Base-by-base conservation (phyloP, 2,797 vertebrate genomes). In the Xenentodon cancila region DNA sequence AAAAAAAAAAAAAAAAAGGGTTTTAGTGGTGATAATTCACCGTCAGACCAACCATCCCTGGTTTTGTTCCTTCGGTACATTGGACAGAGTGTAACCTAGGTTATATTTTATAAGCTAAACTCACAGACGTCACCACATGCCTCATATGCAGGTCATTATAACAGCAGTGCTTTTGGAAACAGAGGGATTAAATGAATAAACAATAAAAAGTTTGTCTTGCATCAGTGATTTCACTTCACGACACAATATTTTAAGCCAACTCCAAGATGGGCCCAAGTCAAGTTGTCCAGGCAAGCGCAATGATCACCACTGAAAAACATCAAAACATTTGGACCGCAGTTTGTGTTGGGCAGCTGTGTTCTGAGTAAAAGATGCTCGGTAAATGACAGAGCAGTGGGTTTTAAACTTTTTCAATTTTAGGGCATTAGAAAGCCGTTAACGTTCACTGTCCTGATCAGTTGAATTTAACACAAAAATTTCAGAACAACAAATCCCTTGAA, bases 241-340 rank as follows among this genome's bases (percentile, higher is more conserved):
- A 19, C n/a, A 7, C 42, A 17, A 1, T 0, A 17, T 50, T 46
- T 20, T n/a, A 53, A 53, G 13, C 16, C 17, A 49, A 18, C 45
- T 25, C 21, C 13, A n/a, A 54, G 8, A 53, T 11, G 3, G 19
- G 40, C 47, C 34, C 16, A 61, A 30, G 53, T 45, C 40, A 67
- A 40, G 34, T 7, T 52, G 44, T 57, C 0, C 45, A 52, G 42
- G 27, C 9, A 43, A 68, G 8, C 34, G 21, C 55, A 48, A 58
- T 68, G 59, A 72, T 80, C 67, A 71, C 57, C 73, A 51, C 43
- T 22, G 52, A 15, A 71, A 32, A 1, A 9, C 11, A 37, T 37
- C 3, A 11, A 11, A 11, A 53, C 18, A 44, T 34, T 22, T 19
- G 1, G 18, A 51, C 25, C 16, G 50, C 16, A 12, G 16, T 20